Conservation (phyloP, 2,113 vertebrate species). For the Acrocephalus arundinaceus region DNA sequence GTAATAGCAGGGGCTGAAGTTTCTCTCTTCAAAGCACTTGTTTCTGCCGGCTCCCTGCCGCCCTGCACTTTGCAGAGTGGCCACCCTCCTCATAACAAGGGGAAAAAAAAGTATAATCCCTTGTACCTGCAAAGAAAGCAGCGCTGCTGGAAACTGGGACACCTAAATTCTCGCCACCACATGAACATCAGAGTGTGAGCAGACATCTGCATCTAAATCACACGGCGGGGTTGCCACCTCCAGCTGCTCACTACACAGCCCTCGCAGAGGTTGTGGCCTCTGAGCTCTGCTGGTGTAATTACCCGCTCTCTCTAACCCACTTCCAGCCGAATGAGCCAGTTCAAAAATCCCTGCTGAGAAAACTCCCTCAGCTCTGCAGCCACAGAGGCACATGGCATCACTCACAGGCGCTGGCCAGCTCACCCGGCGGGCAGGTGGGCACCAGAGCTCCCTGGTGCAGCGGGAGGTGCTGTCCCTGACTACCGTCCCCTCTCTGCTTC, state of each 20-base stretch:
- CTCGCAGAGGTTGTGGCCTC: slow-evolving; percentile 37
- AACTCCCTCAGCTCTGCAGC: neutral
- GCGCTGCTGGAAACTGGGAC: slow-evolving; percentile 12
- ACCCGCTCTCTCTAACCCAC: neutral
- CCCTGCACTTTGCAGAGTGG: neutral
- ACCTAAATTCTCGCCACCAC: neutral
- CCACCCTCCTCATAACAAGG: neutral
- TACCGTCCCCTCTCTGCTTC: neutral
- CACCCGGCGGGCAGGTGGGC: neutral
- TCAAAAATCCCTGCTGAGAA: neutral
- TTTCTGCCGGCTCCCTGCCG: neutral
- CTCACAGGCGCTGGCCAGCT: neutral
- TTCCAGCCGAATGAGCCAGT: neutral
- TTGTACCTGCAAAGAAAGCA: slow-evolving; percentile 9
- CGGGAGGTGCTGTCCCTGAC: neutral
- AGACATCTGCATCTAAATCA: slow-evolving; percentile 52
- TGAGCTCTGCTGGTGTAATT: neutral
- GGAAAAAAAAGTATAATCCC: neutral
- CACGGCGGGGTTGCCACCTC: slow-evolving; percentile 34
- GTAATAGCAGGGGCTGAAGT: neutral
- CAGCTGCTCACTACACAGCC: slow-evolving; percentile 36
- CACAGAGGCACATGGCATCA: rapidly evolving
- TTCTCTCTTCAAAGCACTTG: neutral
- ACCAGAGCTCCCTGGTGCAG: neutral
- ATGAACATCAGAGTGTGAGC: slow-evolving; percentile 33